phyloP scores from a whole-genome alignment of 1,140 invertebrate genomes.

The Pectinophora gossypiella region DNA sequence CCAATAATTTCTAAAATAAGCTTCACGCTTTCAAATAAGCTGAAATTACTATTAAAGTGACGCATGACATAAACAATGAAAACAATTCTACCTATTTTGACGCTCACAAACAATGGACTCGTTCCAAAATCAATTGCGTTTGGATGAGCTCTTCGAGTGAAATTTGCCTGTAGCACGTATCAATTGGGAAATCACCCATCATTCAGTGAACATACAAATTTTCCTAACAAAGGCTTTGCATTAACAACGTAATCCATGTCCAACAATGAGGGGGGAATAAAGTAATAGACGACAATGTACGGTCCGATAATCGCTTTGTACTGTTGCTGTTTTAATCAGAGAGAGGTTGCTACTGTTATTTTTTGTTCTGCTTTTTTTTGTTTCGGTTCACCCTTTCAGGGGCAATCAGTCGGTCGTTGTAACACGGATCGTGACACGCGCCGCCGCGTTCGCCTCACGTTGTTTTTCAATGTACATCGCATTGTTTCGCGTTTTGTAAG shows the following conservation, averaged over 20 bases:
- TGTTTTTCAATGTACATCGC: slow-evolving; percentile 30
- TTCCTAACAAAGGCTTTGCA: slow-evolving; percentile 1
- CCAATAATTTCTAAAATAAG: too few relatives aligned
- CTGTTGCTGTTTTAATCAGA: slow-evolving; percentile 60
- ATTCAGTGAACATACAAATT: background rate
- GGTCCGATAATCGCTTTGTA: slow-evolving; percentile 68
- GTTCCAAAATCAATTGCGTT: too few relatives aligned
- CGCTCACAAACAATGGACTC: too few relatives aligned
- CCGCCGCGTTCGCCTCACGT: slow-evolving; percentile 36
- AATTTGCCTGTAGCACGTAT: too few relatives aligned
- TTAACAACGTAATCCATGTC: slow-evolving; percentile 1
- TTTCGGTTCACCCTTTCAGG: slow-evolving; percentile 51
- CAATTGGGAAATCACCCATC: background rate
- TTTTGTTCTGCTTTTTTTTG: slow-evolving; percentile 35
- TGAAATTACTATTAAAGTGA: too few relatives aligned
- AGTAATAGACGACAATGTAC: slow-evolving; percentile 49
- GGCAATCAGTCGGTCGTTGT: slow-evolving; percentile 59
- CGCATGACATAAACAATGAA: too few relatives aligned
- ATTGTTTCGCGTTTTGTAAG: slow-evolving; percentile 19
- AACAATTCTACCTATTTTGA: too few relatives aligned
- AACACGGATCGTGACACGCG: slow-evolving; percentile 48
- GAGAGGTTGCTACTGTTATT: slow-evolving; percentile 25
- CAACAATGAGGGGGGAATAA: slow-evolving; percentile 25
- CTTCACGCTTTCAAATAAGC: too few relatives aligned
- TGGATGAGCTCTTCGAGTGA: too few relatives aligned